Evolutionary conservation across 1,140 invertebrate species (phyloP), one percentile per base, ranked within the genome.

Genomic region (Archivesica marissinica): DNA sequence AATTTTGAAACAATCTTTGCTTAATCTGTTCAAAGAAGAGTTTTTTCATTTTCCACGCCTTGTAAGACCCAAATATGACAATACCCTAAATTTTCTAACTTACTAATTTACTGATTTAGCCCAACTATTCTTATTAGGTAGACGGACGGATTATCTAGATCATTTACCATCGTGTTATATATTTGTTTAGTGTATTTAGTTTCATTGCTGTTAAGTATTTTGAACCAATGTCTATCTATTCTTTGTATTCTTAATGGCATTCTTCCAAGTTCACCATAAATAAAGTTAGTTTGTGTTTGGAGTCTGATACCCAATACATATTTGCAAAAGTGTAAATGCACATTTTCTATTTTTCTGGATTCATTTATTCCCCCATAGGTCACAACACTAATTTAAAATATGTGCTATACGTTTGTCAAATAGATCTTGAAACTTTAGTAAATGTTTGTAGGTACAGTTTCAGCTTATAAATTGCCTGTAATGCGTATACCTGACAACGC

Each of bases 381-480:
- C 38, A 47, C 39, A 47, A 17, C 41, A 38, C 23, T 74, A 74
- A 47, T 74, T 74, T 74, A 74, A 47, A n/a, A 74, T 74, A 7
- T 38, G 68, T 23, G 23, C 13, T 23, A 74, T 50, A 15, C 44
- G 41, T 47, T 74, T 44, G 50, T 74, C 68, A 30, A 74, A 74
- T 47, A 74, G 15, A 11, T 74, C 39, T 30, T 23, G 15, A 0
- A 7, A 74, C n/a, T 13, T 44, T 17, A n/a, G 68, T 44, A 47
- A 47, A 74, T 47, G 44, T 74, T 35, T 35, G 38, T 25, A 74
- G 20, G 28, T 74, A 47, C 33, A 17, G 17, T 28, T 30, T 64
- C 33, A 64, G 33, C 33, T 64, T 64, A 64, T 25, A 64, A 64
- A 74, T 44, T 25, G 39, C 38, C 50, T 74, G n/a, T 74, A 50